These are phyloP conservation scores for Karalla daura DNA, from an alignment of 2,797 vertebrate genomes.

Conservation along the genomic window DNA sequence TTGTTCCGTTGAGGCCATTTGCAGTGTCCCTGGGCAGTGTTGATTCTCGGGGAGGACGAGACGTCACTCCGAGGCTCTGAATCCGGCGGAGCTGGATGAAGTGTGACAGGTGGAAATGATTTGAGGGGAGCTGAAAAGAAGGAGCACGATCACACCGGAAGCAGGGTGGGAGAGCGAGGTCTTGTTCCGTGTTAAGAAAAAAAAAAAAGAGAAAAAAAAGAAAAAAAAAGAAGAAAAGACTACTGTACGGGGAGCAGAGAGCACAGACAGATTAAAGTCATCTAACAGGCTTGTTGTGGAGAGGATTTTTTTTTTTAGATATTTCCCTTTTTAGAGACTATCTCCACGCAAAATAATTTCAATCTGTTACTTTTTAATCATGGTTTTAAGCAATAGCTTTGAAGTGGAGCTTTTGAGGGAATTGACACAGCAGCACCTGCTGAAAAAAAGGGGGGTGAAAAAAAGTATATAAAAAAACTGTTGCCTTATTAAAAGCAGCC, in stretches of 20 bases:
- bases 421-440: conserved; percentile 53
- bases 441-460: conserved; percentile 10
- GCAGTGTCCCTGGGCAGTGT: neutral
- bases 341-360: conserved; percentile 31
- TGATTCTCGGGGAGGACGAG: conserved; percentile 2
- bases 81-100: conserved; percentile 31
- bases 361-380: conserved; percentile 59
- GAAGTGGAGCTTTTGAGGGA: conserved; percentile 49
- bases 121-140: conserved; percentile 17
- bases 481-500: conserved; percentile 62
- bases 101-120: conserved; percentile 60
- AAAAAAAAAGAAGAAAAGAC: conserved; percentile 14
- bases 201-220: conserved; percentile 14
- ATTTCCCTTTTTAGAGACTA: neutral
- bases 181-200: conserved; percentile 29
- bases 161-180: neutral
- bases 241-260: neutral
- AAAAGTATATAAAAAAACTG: neutral
- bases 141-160: neutral
- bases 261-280: conserved; percentile 10
- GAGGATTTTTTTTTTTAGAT: neutral
- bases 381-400: conserved; percentile 57
- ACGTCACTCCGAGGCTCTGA: neutral
- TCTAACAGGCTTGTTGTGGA: conserved; percentile 24
- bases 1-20: conserved; percentile 3